Base-by-base conservation (phyloP, 2,113 vertebrate species). In the Lagenorhynchus albirostris region DNA sequence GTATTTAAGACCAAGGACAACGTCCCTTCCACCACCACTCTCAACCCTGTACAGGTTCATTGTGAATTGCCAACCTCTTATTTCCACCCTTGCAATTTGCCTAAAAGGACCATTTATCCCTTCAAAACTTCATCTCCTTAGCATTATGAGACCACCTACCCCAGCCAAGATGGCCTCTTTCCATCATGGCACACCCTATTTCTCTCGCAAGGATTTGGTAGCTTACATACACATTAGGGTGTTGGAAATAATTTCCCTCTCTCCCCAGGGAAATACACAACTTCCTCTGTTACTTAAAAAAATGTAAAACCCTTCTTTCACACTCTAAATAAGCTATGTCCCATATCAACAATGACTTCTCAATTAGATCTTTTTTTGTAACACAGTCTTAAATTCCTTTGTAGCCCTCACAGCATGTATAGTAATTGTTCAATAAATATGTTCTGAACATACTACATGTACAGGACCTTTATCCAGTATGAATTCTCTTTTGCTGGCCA, bases 401-500 rank as follows among this genome's bases (percentile, higher is more conserved):
- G 41, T 71, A 71, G 70, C 33, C 10, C 47, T 80, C 85, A 89
- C 1, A 81, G 38, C 6, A 93, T 26, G 8, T 55, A 47, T 11
- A 62, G 31, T 62, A 87, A 90, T 77, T 92, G n/a, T 41, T 82
- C 26, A 67, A 31, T 62, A 88, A 92, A 17, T 33, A 58, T 29
- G n/a, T 87, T 68, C 93, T 74, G 23, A 97, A 95, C 62, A 36
- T 55, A 74, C 21, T 71, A 31, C 4, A 76, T 60, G 89, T 65
- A 50, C 58, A 95, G 12, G 6, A 38, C 91, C 41, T 85, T 82
- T 94, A 97, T 81, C 86, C 97, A 63, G 96, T 98, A 96, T 98
- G 96, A 88, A 96, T 97, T 96, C 94, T 97, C 58, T 98, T 96
- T 70, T 97, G 97, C 44, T 96, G 94, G 38, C 67, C 90, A 44